Evolutionary conservation across 2,888 invertebrate species (phyloP), one percentile per base, ranked within the genome.

Genomic region (Dryobotodes eremita): DNA sequence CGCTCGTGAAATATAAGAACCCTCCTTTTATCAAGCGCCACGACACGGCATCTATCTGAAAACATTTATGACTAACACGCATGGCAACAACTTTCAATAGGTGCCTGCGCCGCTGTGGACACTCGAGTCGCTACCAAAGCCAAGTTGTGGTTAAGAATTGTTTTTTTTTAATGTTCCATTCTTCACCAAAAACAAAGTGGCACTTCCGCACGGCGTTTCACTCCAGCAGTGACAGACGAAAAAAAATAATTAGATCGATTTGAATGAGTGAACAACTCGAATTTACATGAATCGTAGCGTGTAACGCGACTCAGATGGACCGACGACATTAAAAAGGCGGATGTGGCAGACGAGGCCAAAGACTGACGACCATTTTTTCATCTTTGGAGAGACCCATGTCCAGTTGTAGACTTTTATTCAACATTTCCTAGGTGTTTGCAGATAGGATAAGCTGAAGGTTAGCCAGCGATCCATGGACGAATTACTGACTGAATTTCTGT

Each of bases 241-340:
- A 68, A n/a, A 68, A 68, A 50, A 48, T 1, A 50, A 31, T 31
- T 31, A 15, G 13, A 50, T 23, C 20, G 68, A 68, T 68, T 68
- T 31, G 31, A 50, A 50, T 68, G 48, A 23, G 50, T 68, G 68
- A 15, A 68, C 68, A 66, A 20, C 26, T 66, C 46, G 6, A 66
- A 66, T 46, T 46, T 66, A 46, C 11, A 48, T 20, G 20, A 26
- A 48, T 48, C 20, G 20, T 26, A 26, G 20, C 26, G 48, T 66
- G 46, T 6, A 6, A 66, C 17, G 26, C 0, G 26, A 15, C 17
- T 66, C 17, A 26, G 10, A 26, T 46, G n/a, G 20, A 10, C 10
- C 13, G 20, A 48, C 2, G 11, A 20, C 46, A n/a, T n/a, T n/a
- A n/a, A 15, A 66, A n/a, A 46, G n/a, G n/a, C n/a, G 65, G 42